phyloP scores from a whole-genome alignment of 2,888 invertebrate genomes.

The Drosophila parthenogenetica region DNA sequence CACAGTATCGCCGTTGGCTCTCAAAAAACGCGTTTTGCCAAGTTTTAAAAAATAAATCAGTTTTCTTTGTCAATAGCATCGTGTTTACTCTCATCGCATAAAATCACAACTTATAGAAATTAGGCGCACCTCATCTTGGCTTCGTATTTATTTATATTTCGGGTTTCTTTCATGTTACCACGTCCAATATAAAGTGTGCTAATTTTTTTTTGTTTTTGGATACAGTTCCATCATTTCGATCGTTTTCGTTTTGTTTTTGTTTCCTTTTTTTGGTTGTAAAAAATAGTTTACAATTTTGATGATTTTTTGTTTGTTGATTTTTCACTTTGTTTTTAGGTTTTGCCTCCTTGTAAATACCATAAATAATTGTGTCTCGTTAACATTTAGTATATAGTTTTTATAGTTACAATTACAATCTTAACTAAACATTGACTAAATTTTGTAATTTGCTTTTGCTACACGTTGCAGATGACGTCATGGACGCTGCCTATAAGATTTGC shows the following conservation, averaged over 20 bases:
- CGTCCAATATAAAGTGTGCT: slow-evolving; percentile 55
- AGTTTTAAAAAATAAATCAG: slow-evolving; percentile 77
- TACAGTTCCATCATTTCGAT: slow-evolving; percentile 11
- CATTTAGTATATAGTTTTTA: slow-evolving; percentile 58
- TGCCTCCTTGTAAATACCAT: slow-evolving; percentile 70
- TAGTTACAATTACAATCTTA: slow-evolving; percentile 65
- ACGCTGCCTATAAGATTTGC: slow-evolving; percentile 37
- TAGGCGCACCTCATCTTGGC: slow-evolving; percentile 60
- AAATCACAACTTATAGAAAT: slow-evolving; percentile 77
- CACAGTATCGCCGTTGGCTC: slow-evolving; percentile 69
- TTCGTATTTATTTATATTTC: background rate
- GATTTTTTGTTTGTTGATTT: slow-evolving; percentile 29
- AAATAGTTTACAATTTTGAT: slow-evolving; percentile 77
- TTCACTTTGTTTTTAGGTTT: slow-evolving; percentile 21
- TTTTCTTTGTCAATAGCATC: slow-evolving; percentile 69
- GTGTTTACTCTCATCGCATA: slow-evolving; percentile 58
- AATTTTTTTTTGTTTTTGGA: slow-evolving; percentile 36
- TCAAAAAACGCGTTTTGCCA: slow-evolving; percentile 67
- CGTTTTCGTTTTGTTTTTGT: slow-evolving; percentile 21
- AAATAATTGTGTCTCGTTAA: slow-evolving; percentile 78
- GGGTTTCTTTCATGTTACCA: background rate
- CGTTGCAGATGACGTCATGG: slow-evolving; percentile 56
- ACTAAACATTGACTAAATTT: slow-evolving; percentile 77
- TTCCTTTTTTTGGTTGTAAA: slow-evolving; percentile 59
- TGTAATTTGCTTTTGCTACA: slow-evolving; percentile 75